Percentiles rank a stretch among this genome's conserved stretches.
Conservation (phyloP, 2,888 invertebrate species). For the Scaptomyza cyrtandrae region DNA sequence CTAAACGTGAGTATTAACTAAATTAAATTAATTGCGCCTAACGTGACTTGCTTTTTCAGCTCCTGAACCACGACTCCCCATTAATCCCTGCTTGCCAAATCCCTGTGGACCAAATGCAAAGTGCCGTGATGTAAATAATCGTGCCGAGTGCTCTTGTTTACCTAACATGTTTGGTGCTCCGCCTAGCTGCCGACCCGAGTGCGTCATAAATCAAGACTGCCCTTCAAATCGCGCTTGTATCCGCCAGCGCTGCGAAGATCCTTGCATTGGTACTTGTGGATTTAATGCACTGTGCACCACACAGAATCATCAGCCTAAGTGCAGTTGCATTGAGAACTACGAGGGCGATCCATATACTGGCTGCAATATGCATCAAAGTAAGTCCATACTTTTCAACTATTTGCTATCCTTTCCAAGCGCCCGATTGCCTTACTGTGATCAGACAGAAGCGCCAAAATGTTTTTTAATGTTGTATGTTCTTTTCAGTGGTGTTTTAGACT, state of each 20-base stretch:
- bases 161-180: constrained; percentile 91
- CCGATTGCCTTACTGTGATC: constrained; percentile 17
- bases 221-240: constrained; percentile 89
- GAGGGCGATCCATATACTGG: constrained; percentile 93
- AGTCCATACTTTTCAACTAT: constrained; percentile 82
- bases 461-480: constrained; percentile 71
- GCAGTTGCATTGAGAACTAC: constrained; percentile 89
- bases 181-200: constrained; percentile 91
- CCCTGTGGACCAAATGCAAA: constrained; percentile 92
- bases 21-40: background rate
- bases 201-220: constrained; percentile 90
- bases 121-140: constrained; percentile 88
- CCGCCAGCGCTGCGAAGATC: constrained; percentile 89
- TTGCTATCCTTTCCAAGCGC: constrained; percentile 35
- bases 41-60: constrained; percentile 70
- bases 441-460: constrained; percentile 14
- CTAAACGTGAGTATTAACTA: constrained; percentile 79
- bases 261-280: constrained; percentile 91
- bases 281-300: constrained; percentile 89
- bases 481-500: constrained; percentile 66
- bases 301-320: constrained; percentile 90
- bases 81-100: constrained; percentile 89
- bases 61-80: constrained; percentile 84
- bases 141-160: constrained; percentile 91
- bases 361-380: constrained; percentile 87